These are phyloP conservation scores for Sakesphorus luctuosus DNA, from an alignment of 2,113 vertebrate species.

Conservation along the genomic window DNA sequence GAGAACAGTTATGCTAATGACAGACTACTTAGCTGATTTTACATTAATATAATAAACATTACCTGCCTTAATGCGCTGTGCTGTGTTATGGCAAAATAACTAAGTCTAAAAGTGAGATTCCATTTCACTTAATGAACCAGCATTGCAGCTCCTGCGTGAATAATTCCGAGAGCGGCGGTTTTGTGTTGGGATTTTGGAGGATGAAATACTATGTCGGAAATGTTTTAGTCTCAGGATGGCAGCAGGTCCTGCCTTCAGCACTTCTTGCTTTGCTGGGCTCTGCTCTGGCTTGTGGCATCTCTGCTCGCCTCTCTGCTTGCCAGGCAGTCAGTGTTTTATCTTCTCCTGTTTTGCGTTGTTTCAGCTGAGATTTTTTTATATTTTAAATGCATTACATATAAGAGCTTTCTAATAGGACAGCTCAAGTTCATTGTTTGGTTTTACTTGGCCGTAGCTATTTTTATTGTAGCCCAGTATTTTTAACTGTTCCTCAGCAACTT, in stretches of 20 bases:
- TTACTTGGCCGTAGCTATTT: background rate
- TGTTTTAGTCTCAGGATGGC: slow-evolving; percentile 43
- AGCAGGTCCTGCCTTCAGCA: slow-evolving; percentile 30
- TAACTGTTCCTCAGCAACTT: background rate
- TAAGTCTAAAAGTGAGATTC: slow-evolving; percentile 72
- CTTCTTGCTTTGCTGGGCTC: background rate
- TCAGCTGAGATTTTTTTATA: background rate
- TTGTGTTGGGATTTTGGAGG: slow-evolving; percentile 40
- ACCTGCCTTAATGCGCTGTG: slow-evolving; percentile 73
- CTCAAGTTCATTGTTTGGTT: background rate
- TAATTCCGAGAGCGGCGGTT: background rate
- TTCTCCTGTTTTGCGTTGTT: background rate
- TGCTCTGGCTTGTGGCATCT: background rate
- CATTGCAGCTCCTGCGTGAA: slow-evolving; percentile 60
- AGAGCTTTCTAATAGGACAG: background rate
- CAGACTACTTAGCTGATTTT: slow-evolving; percentile 78
- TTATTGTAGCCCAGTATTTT: slow-evolving; percentile 2
- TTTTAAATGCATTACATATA: background rate
- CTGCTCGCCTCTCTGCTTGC: background rate
- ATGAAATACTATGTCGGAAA: slow-evolving; percentile 52
- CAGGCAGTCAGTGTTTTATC: background rate
- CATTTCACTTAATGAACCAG: slow-evolving; percentile 71
- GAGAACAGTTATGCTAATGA: slow-evolving; percentile 80
- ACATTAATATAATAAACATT: slow-evolving; percentile 82
- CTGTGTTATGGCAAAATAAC: slow-evolving; percentile 68